Conservation (phyloP, 2,113 vertebrate species). For the Mixornis gularis region DNA sequence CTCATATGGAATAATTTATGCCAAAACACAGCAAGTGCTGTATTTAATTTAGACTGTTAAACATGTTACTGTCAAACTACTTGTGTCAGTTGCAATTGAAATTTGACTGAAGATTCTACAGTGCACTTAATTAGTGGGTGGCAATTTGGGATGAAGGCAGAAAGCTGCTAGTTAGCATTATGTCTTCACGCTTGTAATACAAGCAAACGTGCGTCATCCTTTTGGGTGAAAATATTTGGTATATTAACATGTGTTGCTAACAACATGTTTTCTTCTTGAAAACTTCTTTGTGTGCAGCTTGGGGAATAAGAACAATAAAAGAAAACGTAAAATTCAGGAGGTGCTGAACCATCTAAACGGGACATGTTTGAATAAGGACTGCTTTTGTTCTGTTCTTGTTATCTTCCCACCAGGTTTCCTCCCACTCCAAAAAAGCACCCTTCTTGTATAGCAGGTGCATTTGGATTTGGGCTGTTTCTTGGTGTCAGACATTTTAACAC, state of each 20-base stretch:
- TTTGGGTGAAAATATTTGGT: background rate
- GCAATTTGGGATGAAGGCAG: background rate
- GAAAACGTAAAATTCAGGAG: background rate
- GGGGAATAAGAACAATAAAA: background rate
- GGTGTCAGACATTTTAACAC: background rate
- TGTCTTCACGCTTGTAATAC: slow-evolving; percentile 11
- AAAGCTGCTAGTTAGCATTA: slow-evolving; percentile 8
- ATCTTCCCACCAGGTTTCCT: background rate
- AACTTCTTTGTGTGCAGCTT: background rate
- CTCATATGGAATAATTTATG: background rate
- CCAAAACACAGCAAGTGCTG: background rate
- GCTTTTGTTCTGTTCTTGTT: background rate
- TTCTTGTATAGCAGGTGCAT: slow-evolving; percentile 13
- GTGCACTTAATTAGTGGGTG: slow-evolving; percentile 30
- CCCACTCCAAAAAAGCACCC: background rate
- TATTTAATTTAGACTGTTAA: slow-evolving; percentile 3
- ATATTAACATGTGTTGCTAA: background rate
- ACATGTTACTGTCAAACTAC: background rate
- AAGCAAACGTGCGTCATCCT: background rate
- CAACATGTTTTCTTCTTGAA: background rate
- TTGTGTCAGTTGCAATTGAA: background rate
- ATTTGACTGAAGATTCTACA: slow-evolving; percentile 10
- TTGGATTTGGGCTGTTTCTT: background rate
- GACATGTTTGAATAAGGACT: background rate
- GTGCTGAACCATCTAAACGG: background rate